Base-by-base conservation (phyloP, 1,140 invertebrate species). In the Archegozetes longisetosus region DNA sequence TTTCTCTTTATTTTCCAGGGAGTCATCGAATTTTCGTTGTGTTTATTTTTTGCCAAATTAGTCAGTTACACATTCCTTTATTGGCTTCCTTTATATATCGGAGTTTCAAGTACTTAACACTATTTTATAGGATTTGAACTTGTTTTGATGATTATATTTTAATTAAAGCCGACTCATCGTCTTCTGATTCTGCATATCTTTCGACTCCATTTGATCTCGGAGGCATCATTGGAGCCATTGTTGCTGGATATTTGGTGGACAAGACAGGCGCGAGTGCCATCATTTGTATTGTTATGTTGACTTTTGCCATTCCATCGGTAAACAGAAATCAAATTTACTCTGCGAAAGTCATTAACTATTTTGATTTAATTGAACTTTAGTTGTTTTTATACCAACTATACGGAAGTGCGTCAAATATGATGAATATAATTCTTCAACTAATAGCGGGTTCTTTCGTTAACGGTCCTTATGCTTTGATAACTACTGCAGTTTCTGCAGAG, bases 61-160 rank as follows among this genome's bases (percentile, higher is more conserved):
- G 91, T 97, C 55, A 91, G 86, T 69, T 97, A 98, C 70, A 96
- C 92, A 58, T 97, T 97, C 74, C 79, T 97, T 13, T 96, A 86
- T 71, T 98, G 93, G 92, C 75, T 98, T 64, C 93, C 93, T 51
- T 72, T 83, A 17, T 97, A 95, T 66, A 89, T 98, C 55, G 80
- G 82, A 53, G 75, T 77, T 56, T 85, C 85, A 61, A 86, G 89
- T 93, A 70, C 83, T 80, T 66, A 23, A 17, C 29, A 46, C 14
- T 26, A 50, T 23, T 63, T 48, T 46, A 9, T 58, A 40, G 6
- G 6, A 40, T 40, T 40, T 9, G 6, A n/a, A 6, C 52, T 25
- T 49, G 14, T 53, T 25, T 60, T 32, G 32, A 47, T 64, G 40
- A 14, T 46, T 40, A 52, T 26, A 29, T 22, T 58, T 62, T 52